Conservation (phyloP, 2,113 vertebrate genomes). For the Nannospalax galili region DNA sequence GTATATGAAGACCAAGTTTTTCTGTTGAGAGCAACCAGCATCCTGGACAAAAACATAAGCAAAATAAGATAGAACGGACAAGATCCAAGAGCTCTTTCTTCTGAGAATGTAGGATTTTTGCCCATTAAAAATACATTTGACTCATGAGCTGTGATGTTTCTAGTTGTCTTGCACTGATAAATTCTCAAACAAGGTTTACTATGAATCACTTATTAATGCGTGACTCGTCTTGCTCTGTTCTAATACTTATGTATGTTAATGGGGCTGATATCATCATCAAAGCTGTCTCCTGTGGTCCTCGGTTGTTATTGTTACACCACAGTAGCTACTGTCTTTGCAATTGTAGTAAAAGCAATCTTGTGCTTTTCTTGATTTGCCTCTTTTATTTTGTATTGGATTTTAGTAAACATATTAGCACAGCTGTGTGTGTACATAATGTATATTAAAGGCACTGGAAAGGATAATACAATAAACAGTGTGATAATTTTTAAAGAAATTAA, state of each 20-base stretch:
- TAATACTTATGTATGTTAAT: not conserved
- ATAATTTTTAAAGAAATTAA: no score
- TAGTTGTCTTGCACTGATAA: not conserved
- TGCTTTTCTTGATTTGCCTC: no score
- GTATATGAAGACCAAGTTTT: not conserved
- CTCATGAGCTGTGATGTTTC: not conserved
- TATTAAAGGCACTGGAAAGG: no score
- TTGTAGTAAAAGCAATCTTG: no score
- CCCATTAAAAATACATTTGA: not conserved
- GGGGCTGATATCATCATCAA: not conserved
- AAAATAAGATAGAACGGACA: not conserved
- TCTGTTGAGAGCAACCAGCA: not conserved
- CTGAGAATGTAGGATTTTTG: not conserved
- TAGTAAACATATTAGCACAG: no score
- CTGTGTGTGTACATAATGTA: no score
- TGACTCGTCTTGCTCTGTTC: not conserved
- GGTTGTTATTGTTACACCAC: not conserved
- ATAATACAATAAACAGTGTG: no score
- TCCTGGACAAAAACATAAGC: not conserved
- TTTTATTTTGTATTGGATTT: no score
- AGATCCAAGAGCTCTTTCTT: not conserved
- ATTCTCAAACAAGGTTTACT: constrained; percentile 7
- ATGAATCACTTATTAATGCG: not conserved
- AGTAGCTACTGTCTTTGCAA: not conserved
- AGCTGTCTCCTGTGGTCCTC: not conserved